phyloP scores from a whole-genome alignment of 2,888 invertebrate species.

The Julus scandinavius region DNA sequence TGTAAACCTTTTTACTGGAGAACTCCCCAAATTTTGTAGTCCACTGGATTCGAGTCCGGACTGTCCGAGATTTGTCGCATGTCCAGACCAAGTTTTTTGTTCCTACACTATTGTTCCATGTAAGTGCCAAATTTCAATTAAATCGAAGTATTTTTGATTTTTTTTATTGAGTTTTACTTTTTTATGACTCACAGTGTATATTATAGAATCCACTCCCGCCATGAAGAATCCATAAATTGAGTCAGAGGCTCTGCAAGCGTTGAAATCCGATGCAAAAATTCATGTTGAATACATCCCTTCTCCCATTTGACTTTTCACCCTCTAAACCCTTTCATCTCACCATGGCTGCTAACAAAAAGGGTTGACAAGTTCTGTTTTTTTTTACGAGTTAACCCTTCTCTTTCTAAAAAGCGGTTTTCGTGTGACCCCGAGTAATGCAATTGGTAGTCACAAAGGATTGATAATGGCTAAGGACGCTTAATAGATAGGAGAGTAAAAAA shows the following conservation, averaged over 20 bases:
- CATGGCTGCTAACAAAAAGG: neutral
- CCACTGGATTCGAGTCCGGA: too few species aligned
- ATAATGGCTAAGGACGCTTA: slow-evolving; percentile 47
- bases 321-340: slow-evolving; percentile 41
- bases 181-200: too few species aligned
- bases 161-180: too few species aligned
- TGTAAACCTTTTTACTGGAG: too few species aligned
- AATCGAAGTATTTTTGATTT: too few species aligned
- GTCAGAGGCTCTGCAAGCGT: neutral
- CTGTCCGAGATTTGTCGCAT: too few species aligned
- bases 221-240: too few species aligned
- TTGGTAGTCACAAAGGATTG: slow-evolving; percentile 42
- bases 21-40: too few species aligned
- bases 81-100: too few species aligned
- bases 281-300: neutral
- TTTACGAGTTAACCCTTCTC: slow-evolving; percentile 44
- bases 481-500: slow-evolving; percentile 27
- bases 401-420: slow-evolving; percentile 43
- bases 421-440: slow-evolving; percentile 40
- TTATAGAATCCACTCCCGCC: too few species aligned
- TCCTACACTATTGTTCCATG: too few species aligned
- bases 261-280: neutral
- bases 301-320: slow-evolving; percentile 48
- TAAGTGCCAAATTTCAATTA: too few species aligned
- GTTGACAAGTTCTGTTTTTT: slow-evolving; percentile 20